A percentile compares a stretch with the other conserved stretches of the same genome.
phyloP scores from a whole-genome alignment of 2,113 vertebrate genomes.

The Ailuropoda melanoleuca region DNA sequence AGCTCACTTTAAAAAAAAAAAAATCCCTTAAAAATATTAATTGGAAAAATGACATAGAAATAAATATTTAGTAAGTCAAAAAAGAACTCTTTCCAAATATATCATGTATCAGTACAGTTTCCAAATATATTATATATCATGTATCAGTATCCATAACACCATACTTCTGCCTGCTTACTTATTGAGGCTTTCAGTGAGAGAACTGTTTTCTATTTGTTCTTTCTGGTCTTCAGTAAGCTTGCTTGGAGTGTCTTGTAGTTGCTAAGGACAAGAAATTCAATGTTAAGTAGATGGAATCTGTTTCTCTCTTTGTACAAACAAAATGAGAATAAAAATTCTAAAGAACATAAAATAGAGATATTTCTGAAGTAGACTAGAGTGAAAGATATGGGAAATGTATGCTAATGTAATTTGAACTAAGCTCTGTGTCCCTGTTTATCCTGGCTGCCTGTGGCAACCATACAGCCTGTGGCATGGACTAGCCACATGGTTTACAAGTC shows the following conservation, averaged over 20 bases:
- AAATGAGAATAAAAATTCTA: slow-evolving; percentile 53
- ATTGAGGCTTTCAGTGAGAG: slow-evolving; percentile 79
- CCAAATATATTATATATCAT: background rate
- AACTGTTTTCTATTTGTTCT: slow-evolving; percentile 74
- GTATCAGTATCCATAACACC: background rate
- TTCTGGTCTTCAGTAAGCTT: slow-evolving; percentile 77
- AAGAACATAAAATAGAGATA: slow-evolving; percentile 36
- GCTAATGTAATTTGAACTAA: background rate
- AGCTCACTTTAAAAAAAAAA: background rate
- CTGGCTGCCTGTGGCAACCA: background rate
- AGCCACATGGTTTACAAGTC: background rate
- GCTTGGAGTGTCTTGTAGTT: slow-evolving; percentile 86
- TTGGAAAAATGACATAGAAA: slow-evolving; percentile 25
- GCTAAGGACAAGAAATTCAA: slow-evolving; percentile 77
- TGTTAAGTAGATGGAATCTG: slow-evolving; percentile 32
- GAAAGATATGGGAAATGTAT: background rate
- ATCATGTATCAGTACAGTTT: background rate
- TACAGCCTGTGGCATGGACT: background rate
- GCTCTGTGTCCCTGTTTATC: background rate
- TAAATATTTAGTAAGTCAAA: slow-evolving; percentile 21
- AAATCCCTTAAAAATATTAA: background rate
- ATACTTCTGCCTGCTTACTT: slow-evolving; percentile 79
- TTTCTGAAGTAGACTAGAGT: background rate
- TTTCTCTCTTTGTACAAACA: slow-evolving; percentile 6
- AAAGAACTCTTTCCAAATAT: slow-evolving; percentile 36